phyloP scores from a whole-genome alignment of 2,797 vertebrate genomes.

The Xenops minutus region DNA sequence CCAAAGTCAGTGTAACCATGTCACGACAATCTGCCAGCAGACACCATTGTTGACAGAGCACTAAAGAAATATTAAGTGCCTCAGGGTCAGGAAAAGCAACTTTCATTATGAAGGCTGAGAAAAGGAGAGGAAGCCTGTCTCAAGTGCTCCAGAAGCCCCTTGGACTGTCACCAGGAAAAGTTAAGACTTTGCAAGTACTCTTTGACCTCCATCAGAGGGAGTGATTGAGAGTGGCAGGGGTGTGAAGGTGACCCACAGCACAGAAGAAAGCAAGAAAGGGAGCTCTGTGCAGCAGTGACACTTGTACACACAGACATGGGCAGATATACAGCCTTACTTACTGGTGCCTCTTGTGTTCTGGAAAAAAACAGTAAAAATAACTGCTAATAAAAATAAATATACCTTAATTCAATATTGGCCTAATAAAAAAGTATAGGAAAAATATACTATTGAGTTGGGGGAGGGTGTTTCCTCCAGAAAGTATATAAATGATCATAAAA shows the following conservation, averaged over 20 bases:
- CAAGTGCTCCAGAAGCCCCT: not conserved
- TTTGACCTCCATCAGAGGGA: not conserved
- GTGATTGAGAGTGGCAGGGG: not conserved
- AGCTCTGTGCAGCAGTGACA: not conserved
- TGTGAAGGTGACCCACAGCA: constrained; percentile 17
- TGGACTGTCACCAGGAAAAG: not conserved
- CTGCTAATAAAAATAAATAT: constrained; percentile 48
- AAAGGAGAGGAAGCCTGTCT: not conserved
- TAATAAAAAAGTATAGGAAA: constrained; percentile 33
- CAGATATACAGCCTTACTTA: constrained; percentile 15
- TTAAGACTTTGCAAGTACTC: constrained; percentile 8
- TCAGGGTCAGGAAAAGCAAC: not conserved
- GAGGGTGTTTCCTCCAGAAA: not conserved
- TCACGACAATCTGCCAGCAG: not conserved
- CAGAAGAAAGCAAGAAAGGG: not conserved
- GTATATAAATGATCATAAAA: constrained; percentile 14
- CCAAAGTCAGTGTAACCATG: not conserved
- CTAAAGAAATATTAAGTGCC: not conserved
- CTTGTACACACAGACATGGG: not conserved
- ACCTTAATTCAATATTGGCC: constrained; percentile 21
- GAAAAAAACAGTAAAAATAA: constrained; percentile 21
- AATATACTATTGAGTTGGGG: not conserved
- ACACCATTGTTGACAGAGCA: not conserved
- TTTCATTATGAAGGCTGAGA: not conserved
- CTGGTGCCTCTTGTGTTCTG: not conserved